Evolutionary conservation across 2,797 vertebrate species (phyloP), one percentile per base, ranked within the genome.

Genomic region (Schizopygopsis pylzovi): DNA sequence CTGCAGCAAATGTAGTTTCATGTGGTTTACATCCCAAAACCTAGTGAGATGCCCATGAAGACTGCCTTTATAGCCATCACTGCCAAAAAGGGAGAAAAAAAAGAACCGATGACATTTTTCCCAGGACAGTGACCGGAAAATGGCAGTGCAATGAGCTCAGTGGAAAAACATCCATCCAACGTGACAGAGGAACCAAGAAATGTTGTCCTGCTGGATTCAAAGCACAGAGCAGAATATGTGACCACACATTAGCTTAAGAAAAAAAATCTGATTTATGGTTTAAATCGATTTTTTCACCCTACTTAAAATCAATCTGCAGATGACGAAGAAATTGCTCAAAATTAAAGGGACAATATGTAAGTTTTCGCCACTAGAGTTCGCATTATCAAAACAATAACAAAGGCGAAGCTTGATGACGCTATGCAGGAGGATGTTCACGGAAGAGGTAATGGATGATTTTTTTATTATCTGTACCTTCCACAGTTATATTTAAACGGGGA

Each of bases 81-180:
- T 6, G 49, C 15, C 0, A 4, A 20, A 71, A 9, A 56, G 20
- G 1, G 1, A 6, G 5, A 22, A 12, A 56, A 33, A 33, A 33
- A 47, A 56, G 39, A 63, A 79, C n/a, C 11, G 16, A 80, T 28
- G 12, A 20, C 18, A 67, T 67, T 22, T 20, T 65, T n/a, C 54
- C 76, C 4, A 59, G 8, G 76, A 59, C 33, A 79, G 37, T 61
- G 37, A 79, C 41, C 43, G 12, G 16, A 67, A 67, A 49, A 80
- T 22, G 43, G 18, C 61, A 47, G 10, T 22, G 79, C 43, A 28
- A 37, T 81, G 61, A 81, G 79, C 18, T 81, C 79, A 68, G 43
- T 67, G 59, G 43, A 8, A 47, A 39, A 49, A 20, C 5, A 33
- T 15, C 11, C 16, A 49, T 49, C 61, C 11, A 22, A 12, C 7